Percentiles rank a stretch among this genome's conserved stretches.
These are phyloP conservation scores for Meteorus colon DNA, from an alignment of 2,888 invertebrate genomes.

Conservation along the genomic window DNA sequence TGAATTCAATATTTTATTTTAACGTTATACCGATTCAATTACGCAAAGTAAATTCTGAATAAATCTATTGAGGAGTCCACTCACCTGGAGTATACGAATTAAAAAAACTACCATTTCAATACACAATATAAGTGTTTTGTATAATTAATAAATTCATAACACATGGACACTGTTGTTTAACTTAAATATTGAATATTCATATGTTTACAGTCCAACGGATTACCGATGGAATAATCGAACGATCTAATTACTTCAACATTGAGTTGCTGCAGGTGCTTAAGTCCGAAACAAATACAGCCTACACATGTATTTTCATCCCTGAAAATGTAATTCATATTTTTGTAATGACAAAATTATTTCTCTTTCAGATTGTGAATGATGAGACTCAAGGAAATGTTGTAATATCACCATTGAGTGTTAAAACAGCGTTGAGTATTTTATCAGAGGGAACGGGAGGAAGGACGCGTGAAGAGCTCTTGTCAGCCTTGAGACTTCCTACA, in stretches of 20 bases:
- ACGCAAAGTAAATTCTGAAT: background rate
- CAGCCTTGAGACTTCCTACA: conserved; percentile 76
- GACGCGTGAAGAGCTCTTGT: conserved; percentile 77
- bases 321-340: conserved; percentile 10
- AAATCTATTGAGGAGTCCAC: too few species aligned
- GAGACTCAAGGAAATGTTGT: conserved; percentile 76
- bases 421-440: conserved; percentile 78
- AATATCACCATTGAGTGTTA: conserved; percentile 81
- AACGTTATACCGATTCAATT: background rate
- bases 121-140: background rate
- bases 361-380: conserved; percentile 53
- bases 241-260: conserved; percentile 77
- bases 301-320: background rate
- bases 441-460: conserved; percentile 78
- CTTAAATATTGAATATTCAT: conserved; percentile 11
- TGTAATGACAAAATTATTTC: conserved; percentile 20
- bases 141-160: background rate
- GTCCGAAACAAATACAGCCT: conserved; percentile 5
- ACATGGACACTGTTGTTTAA: background rate
- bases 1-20: too few species aligned
- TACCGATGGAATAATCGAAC: conserved; percentile 53
- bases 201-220: conserved; percentile 43
- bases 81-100: too few species aligned
- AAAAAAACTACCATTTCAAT: background rate
- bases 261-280: conserved; percentile 74